Evolutionary conservation across 2,797 vertebrate genomes (phyloP).

Genomic region (Atherinosoma microstoma): DNA sequence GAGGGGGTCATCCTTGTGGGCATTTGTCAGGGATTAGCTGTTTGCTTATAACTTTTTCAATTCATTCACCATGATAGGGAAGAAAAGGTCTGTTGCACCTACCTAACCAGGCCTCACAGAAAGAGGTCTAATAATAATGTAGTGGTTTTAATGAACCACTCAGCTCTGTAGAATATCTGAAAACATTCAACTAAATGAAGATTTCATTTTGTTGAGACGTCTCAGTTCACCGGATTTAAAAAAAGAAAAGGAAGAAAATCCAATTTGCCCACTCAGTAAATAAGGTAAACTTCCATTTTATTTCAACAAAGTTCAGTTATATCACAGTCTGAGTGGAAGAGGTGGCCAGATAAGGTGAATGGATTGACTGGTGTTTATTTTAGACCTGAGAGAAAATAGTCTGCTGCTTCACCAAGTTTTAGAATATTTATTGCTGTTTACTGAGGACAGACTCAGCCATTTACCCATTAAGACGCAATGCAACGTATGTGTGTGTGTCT

Average conservation of each 20-base stretch:
- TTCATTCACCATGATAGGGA: conserved; percentile 60
- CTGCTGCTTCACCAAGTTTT: conserved; percentile 35
- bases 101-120: conserved; percentile 55
- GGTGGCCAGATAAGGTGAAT: conserved; percentile 1
- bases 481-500: not conserved
- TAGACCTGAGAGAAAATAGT: conserved; percentile 41
- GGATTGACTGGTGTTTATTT: conserved; percentile 58
- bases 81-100: conserved; percentile 58
- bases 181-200: conserved; percentile 18
- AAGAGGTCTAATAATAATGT: conserved; percentile 68
- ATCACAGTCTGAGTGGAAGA: conserved; percentile 10
- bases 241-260: not conserved
- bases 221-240: conserved; percentile 25
- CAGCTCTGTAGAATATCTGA: conserved; percentile 57
- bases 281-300: conserved; percentile 33
- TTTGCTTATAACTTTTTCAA: conserved; percentile 59
- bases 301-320: conserved; percentile 42
- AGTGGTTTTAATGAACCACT: conserved; percentile 64
- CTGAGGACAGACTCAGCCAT: conserved; percentile 42
- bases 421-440: conserved; percentile 73
- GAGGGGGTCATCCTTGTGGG: conserved; percentile 10
- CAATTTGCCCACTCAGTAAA: not conserved
- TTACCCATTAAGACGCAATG: not conserved
- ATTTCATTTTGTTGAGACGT: conserved; percentile 18
- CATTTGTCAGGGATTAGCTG: conserved; percentile 55